Evolutionary conservation across 2,888 invertebrate species (phyloP), one percentile per base, ranked within the genome.

Genomic region (Melipona beecheii): DNA sequence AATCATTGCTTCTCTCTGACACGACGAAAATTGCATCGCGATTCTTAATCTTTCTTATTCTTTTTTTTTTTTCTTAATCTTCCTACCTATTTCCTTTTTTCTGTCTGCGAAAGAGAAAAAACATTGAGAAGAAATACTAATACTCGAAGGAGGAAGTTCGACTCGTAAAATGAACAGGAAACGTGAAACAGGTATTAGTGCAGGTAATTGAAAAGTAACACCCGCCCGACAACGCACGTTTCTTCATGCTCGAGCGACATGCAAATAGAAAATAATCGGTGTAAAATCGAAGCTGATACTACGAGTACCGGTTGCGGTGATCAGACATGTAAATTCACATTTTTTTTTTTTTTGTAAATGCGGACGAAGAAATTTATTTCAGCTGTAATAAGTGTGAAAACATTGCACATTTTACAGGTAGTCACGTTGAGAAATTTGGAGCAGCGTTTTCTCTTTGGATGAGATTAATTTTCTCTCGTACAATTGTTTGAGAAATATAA

Each of bases 161-260:
- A 24, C 68, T 60, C 43, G 17, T 50, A 69, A 56, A 49, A 69
- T 62, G 24, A 50, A 73, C 49, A 79, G 60, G 54, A 68, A 73
- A 71, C n/a, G 43, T 4, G 56, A 56, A 71, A 76, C 54, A 54
- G 52, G 84, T 65, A 80, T 56, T 43, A 43, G 64, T 52, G 84
- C 87, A 86, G 87, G 81, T 81, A 77, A 86, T 86, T 81, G 87
- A 86, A 86, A 83, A 79, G 71, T 66, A 64, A 86, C 79, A 70
- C 78, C 74, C 31, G 54, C n/a, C 54, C n/a, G 70, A 27, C 50
- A 68, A 19, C 9, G 69, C 31, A 31, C 19, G n/a, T 24, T 50
- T 54, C 62, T 73, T 19, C 56, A 73, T 64, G 69, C 50, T 70
- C 19, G 50, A 62, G 27, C 62, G 9, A 21, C 49, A 21, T 5